These are phyloP conservation scores for Caenorhabditis elegans DNA, from an alignment of 1,140 invertebrate species.

Conservation along the genomic window WBcel235 BX284604.4:4300001-4300500, in stretches of 20 bases:
- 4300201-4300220: background rate
- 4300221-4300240: background rate
- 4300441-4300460: too few relatives aligned
- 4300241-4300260: background rate
- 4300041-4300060: background rate
- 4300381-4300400: too few relatives aligned
- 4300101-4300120: conserved; percentile 15
- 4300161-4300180: too few relatives aligned
- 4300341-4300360: too few relatives aligned
- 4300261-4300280: conserved; percentile 15
- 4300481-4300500: too few relatives aligned
- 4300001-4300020: background rate
- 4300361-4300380: too few relatives aligned
- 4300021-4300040: conserved; percentile 8
- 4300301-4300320: background rate
- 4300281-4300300: conserved; percentile 20
- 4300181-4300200: conserved; percentile 26
- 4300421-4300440: background rate
- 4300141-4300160: background rate
- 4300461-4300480: too few relatives aligned
- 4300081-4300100: background rate
- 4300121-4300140: background rate
- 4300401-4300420: background rate
- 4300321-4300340: too few relatives aligned
- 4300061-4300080: conserved; percentile 10